Evolutionary conservation across 2,797 vertebrate species (phyloP).

Genomic region (Heterohyrax brucei): DNA sequence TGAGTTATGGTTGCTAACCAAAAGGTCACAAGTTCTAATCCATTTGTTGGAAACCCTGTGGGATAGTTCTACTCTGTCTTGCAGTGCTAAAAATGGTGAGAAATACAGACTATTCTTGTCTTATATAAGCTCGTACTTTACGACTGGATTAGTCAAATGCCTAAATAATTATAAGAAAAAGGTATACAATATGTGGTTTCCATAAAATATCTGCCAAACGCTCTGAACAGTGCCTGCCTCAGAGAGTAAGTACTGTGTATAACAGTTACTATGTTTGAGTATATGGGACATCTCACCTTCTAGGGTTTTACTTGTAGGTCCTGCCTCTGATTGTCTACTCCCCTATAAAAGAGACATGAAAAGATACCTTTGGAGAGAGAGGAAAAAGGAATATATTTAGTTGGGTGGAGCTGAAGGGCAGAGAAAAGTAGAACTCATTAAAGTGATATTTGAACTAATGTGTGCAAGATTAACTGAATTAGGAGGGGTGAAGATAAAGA

Average conservation of each 20-base stretch:
- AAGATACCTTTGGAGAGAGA: background rate
- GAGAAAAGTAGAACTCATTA: background rate
- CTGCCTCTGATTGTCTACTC: no score
- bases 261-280: no score
- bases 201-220: no score
- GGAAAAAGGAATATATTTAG: background rate
- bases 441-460: background rate
- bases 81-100: background rate
- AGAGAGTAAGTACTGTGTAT: no score
- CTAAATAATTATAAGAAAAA: constrained; percentile 42
- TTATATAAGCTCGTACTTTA: background rate
- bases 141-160: background rate
- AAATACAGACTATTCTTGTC: background rate
- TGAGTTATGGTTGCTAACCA: no score
- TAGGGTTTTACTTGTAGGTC: no score
- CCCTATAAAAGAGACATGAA: background rate
- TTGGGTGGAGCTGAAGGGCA: background rate
- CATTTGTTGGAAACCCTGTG: no score
- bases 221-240: no score
- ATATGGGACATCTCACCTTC: no score
- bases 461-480: background rate
- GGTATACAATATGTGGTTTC: no score
- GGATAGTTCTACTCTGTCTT: no score
- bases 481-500: background rate
- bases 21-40: no score